phyloP scores from a whole-genome alignment of 2,888 invertebrate species.

The Endotricha flammealis region DNA sequence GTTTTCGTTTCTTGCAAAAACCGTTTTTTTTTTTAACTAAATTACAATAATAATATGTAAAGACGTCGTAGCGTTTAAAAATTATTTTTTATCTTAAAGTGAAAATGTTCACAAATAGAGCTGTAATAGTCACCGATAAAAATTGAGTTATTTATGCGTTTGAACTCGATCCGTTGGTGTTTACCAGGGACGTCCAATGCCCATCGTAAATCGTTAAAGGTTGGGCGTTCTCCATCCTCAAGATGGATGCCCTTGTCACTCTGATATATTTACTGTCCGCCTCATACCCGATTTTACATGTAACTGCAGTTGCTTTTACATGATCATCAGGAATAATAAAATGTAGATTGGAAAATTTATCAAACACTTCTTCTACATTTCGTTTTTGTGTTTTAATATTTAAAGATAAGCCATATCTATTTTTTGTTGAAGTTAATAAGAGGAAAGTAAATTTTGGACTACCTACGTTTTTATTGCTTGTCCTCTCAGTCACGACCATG shows the following conservation, averaged over 20 bases:
- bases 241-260: constrained; percentile 70
- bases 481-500: no score
- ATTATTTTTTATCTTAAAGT: not conserved
- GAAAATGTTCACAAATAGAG: constrained; percentile 3
- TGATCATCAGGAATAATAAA: constrained; percentile 41
- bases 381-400: no score
- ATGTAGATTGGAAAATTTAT: constrained; percentile 27
- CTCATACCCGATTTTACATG: constrained; percentile 54
- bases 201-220: constrained; percentile 76
- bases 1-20: no score
- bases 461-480: no score
- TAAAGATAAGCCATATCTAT: no score
- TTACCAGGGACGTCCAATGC: constrained; percentile 52
- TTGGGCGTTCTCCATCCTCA: constrained; percentile 68
- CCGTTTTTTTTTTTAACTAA: no score
- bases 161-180: constrained; percentile 45
- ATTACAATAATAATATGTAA: no score
- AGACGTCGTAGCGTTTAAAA: not conserved
- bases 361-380: no score
- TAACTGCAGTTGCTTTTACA: constrained; percentile 49
- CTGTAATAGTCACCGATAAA: constrained; percentile 18
- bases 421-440: no score
- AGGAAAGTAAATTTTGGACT: no score
- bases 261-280: constrained; percentile 72
- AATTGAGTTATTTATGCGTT: constrained; percentile 47